A percentile compares a stretch with the other conserved stretches of the same genome.
phyloP scores from a whole-genome alignment of 2,113 vertebrate species.

The Trichechus manatus region DNA sequence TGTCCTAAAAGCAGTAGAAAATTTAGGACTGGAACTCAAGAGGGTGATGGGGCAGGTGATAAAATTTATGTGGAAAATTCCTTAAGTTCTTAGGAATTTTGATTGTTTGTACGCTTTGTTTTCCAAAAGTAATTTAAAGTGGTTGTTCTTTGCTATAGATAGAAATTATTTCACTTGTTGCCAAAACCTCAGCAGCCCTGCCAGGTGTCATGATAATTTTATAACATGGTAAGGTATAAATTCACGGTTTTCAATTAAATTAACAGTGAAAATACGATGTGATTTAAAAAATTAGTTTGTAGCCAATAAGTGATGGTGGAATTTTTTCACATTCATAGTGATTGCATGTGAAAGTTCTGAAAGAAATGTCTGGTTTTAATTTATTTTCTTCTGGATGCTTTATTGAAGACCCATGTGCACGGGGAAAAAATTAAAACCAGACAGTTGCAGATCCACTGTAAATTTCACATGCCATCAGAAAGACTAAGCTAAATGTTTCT shows the following conservation, averaged over 20 bases:
- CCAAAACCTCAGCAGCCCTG: slow-evolving; percentile 37
- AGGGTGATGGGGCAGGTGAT: neutral
- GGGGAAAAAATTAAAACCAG: slow-evolving; percentile 87
- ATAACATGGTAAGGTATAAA: slow-evolving; percentile 84
- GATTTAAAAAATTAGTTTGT: slow-evolving; percentile 76
- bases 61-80: slow-evolving; percentile 59
- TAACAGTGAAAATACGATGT: slow-evolving; percentile 83
- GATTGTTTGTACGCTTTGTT: slow-evolving; percentile 20
- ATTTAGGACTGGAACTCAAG: slow-evolving; percentile 22
- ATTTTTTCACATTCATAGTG: slow-evolving; percentile 71
- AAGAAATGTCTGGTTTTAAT: slow-evolving; percentile 88
- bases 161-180: slow-evolving; percentile 62
- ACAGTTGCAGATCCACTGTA: slow-evolving; percentile 84
- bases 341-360: slow-evolving; percentile 87
- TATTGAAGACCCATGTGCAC: slow-evolving; percentile 84
- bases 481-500: slow-evolving; percentile 83
- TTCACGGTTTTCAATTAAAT: slow-evolving; percentile 86
- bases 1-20: slow-evolving; percentile 33
- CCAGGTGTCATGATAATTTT: slow-evolving; percentile 78
- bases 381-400: slow-evolving; percentile 86
- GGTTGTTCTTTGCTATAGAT: neutral
- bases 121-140: slow-evolving; percentile 66
- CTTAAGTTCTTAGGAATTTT: slow-evolving; percentile 46
- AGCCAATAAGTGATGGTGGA: slow-evolving; percentile 50
- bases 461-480: slow-evolving; percentile 86